Evolutionary conservation across 2,113 vertebrate genomes (phyloP).

Genomic region (Acrocephalus arundinaceus): DNA sequence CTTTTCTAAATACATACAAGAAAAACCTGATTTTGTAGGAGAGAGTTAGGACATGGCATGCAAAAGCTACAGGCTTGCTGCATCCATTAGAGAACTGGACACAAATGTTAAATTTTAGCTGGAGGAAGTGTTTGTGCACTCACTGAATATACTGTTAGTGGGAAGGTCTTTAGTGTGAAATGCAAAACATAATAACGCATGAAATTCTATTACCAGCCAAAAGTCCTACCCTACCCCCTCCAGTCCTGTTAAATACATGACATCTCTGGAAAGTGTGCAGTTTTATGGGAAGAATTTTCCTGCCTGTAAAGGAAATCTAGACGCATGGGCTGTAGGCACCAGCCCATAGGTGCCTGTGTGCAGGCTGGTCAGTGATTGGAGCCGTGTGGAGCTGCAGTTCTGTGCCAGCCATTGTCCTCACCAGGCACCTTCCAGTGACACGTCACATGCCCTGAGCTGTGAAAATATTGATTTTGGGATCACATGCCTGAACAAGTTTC

Average conservation of each 20-base stretch:
- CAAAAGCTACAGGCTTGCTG: background rate
- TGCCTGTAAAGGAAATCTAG: background rate
- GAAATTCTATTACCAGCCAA: background rate
- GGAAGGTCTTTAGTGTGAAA: background rate
- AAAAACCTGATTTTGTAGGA: constrained; percentile 30
- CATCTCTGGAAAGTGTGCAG: background rate
- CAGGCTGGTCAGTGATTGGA: background rate
- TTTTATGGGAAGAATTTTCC: background rate
- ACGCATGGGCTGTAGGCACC: background rate
- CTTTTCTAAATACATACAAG: background rate
- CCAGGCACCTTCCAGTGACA: background rate
- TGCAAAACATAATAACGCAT: background rate
- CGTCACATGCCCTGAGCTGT: constrained; percentile 1
- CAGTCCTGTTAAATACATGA: background rate
- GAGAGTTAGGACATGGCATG: background rate
- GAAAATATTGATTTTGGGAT: constrained; percentile 54
- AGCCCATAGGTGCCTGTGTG: fast-evolving
- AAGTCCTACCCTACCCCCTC: background rate
- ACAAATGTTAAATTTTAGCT: background rate
- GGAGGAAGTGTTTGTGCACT: background rate
- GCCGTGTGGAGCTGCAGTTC: background rate
- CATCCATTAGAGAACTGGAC: background rate
- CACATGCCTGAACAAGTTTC: background rate
- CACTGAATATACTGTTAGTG: background rate
- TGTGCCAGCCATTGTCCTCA: constrained; percentile 37